Conservation (phyloP, 2,797 vertebrate genomes). For the Ataeniobius toweri region DNA sequence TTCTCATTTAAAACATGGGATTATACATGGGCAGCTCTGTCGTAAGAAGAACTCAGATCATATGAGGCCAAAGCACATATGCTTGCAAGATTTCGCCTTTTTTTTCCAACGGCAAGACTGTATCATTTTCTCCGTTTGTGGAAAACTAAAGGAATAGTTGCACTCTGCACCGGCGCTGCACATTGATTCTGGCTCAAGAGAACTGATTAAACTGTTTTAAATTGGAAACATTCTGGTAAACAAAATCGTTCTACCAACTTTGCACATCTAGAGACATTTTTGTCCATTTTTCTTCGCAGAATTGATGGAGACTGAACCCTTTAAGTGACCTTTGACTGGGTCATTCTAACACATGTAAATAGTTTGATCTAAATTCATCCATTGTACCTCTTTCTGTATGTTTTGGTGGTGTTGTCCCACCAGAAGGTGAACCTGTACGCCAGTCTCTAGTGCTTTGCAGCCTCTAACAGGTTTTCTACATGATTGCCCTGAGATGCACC, state of each 20-base stretch:
- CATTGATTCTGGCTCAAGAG: conserved; percentile 1
- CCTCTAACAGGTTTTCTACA: not conserved
- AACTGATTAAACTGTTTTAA: conserved; percentile 13
- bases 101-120: conserved; percentile 11
- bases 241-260: not conserved
- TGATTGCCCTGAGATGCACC: too few species aligned
- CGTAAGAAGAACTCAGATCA: conserved; percentile 33
- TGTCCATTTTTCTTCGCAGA: not conserved
- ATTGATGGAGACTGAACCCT: not conserved
- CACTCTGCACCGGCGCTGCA: not conserved
- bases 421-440: not conserved
- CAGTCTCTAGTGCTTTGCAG: not conserved
- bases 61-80: conserved; percentile 24
- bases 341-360: not conserved
- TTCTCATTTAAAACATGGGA: conserved; percentile 73
- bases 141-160: conserved; percentile 28
- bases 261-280: not conserved
- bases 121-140: conserved; percentile 4
- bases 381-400: not conserved
- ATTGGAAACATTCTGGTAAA: not conserved
- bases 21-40: conserved; percentile 47
- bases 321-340: not conserved
- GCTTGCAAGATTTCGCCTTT: conserved; percentile 26
- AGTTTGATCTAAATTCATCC: not conserved
- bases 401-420: not conserved